Percentiles rank a stretch among this genome's conserved stretches.
Evolutionary conservation across 2,888 invertebrate species (phyloP).

Genomic region (Cacoxenus indagator): DNA sequence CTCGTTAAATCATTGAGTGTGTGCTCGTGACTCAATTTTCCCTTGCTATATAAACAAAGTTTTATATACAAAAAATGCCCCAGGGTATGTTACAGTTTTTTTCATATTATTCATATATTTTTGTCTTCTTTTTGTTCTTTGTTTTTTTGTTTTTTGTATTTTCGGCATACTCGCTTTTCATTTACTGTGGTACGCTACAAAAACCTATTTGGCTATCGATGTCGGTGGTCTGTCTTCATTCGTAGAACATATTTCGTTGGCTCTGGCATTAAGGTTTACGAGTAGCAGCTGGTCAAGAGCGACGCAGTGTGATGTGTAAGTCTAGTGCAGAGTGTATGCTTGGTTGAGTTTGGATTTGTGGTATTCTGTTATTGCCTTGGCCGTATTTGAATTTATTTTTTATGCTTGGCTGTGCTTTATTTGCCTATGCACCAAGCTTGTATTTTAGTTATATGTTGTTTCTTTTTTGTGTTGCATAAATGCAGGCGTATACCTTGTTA

Average conservation of each 20-base stretch:
- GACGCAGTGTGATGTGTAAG: not conserved
- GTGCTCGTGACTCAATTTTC: not conserved
- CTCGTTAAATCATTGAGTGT: constrained; percentile 6
- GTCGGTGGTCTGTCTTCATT: not conserved
- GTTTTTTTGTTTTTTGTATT: not conserved
- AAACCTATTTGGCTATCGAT: not conserved
- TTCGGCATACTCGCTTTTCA: not conserved
- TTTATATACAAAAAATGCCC: not conserved
- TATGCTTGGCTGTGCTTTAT: not conserved
- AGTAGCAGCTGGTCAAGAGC: not conserved
- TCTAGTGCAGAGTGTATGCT: not conserved
- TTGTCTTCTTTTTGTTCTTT: no score
- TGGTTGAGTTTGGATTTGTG: not conserved
- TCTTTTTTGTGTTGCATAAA: not conserved
- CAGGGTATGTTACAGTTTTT: not conserved
- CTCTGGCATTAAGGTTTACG: not conserved
- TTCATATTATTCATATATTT: not conserved
- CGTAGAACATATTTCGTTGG: not conserved
- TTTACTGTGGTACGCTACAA: not conserved
- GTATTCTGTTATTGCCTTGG: not conserved
- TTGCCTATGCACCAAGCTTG: not conserved
- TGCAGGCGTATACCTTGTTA: no score
- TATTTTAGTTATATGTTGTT: not conserved
- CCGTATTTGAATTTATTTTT: not conserved
- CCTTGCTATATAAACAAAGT: constrained; percentile 1